Evolutionary conservation across 2,113 vertebrate genomes (phyloP).

Genomic region (Manacus vitellinus): DNA sequence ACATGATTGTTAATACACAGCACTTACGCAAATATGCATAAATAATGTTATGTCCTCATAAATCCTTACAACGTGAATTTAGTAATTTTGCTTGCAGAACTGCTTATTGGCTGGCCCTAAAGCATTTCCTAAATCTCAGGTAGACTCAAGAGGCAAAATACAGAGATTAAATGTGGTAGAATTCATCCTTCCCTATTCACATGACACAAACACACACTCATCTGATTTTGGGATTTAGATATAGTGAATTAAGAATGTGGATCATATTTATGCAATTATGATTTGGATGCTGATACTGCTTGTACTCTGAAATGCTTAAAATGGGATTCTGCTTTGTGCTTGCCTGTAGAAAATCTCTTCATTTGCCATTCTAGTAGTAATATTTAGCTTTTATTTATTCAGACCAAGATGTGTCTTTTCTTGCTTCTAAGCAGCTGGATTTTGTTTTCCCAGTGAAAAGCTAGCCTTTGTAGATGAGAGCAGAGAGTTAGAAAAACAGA

Average conservation of each 20-base stretch:
- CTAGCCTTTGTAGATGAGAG: background rate
- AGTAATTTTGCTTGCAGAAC: background rate
- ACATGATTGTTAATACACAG: constrained; percentile 30
- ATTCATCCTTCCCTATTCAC: background rate
- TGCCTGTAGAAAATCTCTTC: constrained; percentile 26
- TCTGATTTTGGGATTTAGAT: background rate
- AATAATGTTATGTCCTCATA: constrained; percentile 3
- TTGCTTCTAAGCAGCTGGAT: constrained; percentile 53
- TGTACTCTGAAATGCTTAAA: background rate
- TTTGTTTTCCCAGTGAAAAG: constrained; percentile 40
- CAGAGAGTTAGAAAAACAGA: background rate
- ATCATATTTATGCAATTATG: constrained; percentile 11
- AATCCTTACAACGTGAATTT: background rate
- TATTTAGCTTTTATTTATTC: constrained; percentile 48
- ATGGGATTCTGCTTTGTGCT: constrained; percentile 13
- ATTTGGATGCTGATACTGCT: constrained; percentile 1
- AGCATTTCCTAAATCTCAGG: background rate
- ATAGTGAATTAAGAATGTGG: background rate
- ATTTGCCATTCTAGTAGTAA: constrained; percentile 23
- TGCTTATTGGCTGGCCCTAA: background rate
- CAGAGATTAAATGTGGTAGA: background rate
- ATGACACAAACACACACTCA: background rate
- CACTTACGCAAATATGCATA: constrained; percentile 11
- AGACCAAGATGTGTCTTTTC: constrained; percentile 6
- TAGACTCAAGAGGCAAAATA: background rate